These are phyloP conservation scores for Neopipo cinnamomea DNA, from an alignment of 2,113 vertebrate species.

Conservation along the genomic window DNA sequence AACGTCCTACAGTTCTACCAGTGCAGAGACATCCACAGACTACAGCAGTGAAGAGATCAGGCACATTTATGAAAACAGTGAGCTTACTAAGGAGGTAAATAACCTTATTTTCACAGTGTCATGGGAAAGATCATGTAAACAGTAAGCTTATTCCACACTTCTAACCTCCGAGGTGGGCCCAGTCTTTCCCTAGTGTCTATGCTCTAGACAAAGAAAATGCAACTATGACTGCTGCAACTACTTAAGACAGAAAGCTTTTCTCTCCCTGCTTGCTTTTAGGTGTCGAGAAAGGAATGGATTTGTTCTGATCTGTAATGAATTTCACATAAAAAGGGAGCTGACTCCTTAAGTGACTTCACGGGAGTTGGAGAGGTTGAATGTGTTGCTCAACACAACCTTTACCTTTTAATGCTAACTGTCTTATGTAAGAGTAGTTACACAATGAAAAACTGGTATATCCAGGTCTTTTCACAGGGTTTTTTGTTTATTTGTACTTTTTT, in stretches of 20 bases:
- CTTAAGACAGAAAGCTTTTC: background rate
- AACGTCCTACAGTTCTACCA: constrained; percentile 81
- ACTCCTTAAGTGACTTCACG: background rate
- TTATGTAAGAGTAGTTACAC: background rate
- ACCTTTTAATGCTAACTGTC: background rate
- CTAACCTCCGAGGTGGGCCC: background rate
- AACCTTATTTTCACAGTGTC: background rate
- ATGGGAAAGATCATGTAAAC: background rate
- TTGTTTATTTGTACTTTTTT: background rate
- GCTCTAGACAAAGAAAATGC: background rate
- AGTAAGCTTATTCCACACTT: background rate
- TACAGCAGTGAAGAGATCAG: constrained; percentile 94
- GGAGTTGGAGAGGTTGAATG: background rate
- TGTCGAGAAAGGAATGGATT: background rate
- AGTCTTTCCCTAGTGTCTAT: background rate
- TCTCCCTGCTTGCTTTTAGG: background rate
- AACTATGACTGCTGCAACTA: background rate
- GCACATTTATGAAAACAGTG: constrained; percentile 91
- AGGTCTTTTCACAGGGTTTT: background rate
- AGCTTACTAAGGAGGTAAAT: constrained; percentile 90
- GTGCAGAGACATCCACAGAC: constrained; percentile 85
- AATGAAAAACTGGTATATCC: background rate
- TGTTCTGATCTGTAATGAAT: background rate
- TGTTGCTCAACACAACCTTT: background rate
- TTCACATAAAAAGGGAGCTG: background rate